A percentile compares a stretch with the other conserved stretches of the same genome.
Evolutionary conservation across 2,888 invertebrate species (phyloP).

Genomic region (Dicranocentrus wangi): DNA sequence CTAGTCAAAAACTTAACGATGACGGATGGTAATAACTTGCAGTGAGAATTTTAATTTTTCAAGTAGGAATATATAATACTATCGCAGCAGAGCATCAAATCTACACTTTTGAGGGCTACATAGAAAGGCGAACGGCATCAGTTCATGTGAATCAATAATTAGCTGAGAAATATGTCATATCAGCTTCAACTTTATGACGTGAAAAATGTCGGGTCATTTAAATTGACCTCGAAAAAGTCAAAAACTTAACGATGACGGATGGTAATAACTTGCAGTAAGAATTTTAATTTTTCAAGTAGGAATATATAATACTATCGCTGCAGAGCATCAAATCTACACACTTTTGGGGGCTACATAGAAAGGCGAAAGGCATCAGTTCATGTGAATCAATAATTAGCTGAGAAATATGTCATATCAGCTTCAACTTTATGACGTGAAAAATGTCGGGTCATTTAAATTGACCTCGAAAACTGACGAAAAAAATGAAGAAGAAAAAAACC

Average conservation of each 20-base stretch:
- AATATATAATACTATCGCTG: too few relatives aligned
- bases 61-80: too few relatives aligned
- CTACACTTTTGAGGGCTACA: too few relatives aligned
- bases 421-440: not conserved
- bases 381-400: too few relatives aligned
- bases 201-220: slow-evolving; percentile 5
- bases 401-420: slow-evolving; percentile 9
- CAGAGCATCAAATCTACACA: too few relatives aligned
- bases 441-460: slow-evolving; percentile 9
- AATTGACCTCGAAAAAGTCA: slow-evolving; percentile 15
- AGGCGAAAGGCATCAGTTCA: too few relatives aligned
- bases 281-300: too few relatives aligned
- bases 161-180: slow-evolving; percentile 8
- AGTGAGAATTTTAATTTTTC: not conserved
- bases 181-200: not conserved
- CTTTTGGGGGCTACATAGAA: too few relatives aligned
- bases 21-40: not conserved
- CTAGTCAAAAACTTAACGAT: too few relatives aligned
- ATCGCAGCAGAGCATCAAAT: too few relatives aligned
- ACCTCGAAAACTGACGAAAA: slow-evolving; percentile 24
- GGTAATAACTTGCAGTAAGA: not conserved
- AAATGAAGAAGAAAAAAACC: not conserved
- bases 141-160: too few relatives aligned
- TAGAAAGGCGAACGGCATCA: too few relatives aligned
- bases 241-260: not conserved